Evolutionary conservation across 2,797 vertebrate species (phyloP), one percentile per base, ranked within the genome.

Genomic region (Urocyon cinereoargenteus): DNA sequence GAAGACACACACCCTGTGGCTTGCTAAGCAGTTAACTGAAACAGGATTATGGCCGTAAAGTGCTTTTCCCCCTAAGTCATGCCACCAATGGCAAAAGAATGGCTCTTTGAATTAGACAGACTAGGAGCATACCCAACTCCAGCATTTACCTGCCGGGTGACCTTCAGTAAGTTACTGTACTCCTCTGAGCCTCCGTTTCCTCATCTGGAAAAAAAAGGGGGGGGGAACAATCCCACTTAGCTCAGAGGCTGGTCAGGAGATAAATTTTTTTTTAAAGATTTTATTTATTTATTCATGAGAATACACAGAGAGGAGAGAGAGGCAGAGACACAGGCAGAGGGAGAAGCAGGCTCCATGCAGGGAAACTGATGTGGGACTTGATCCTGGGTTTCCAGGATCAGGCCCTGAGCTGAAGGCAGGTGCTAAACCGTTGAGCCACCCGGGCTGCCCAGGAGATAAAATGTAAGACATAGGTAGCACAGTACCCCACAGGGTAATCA

Each of bases 21-120:
- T 89, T 89, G 26, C 62, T 62, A 93, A 45, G n/a, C 40, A 68
- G n/a, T 66, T 85, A 93, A 84, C 62, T 13, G 13, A 78, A 93
- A 70, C 31, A 24, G 36, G 22, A 85, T 34, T 66, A 61, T 45
- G 24, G 61, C 36, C 12, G 36, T 75, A 28, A 62, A 49, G 70
- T 61, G 6, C 68, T 34, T 49, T 57, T 21, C 26, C 62, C 19
- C 28, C 34, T 59, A 59, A 55, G 49, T 84, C 51, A 84, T 57
- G 21, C 82, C 14, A 49, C n/a, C 70, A 64, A 31, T 3, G 18
- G 28, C 68, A 51, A 79, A 49, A 82, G 19, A 51, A 36, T 16
- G 12, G 10, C 34, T 88, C 66, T 91, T 91, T 88, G 36, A 92
- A 70, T 72, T 55, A 78, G 13, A 61, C 57, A 59, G 34, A 77